Conservation (phyloP, 2,888 invertebrate genomes). For the Agrotis segetum region DNA sequence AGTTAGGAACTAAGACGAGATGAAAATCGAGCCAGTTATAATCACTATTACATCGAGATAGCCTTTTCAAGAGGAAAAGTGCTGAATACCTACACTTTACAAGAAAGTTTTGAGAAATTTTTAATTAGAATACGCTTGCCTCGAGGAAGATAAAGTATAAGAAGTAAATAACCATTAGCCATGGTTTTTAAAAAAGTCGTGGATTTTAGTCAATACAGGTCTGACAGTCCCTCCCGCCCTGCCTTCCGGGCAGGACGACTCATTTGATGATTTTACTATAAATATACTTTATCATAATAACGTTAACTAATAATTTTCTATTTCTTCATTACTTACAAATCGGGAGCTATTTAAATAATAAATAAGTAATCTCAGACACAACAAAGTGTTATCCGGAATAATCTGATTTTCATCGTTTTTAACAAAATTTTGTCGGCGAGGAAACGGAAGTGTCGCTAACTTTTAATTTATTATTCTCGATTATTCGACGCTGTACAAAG, state of each 20-base stretch:
- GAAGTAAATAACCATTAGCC: conserved; percentile 43
- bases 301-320: neutral
- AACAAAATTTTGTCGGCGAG: conserved; percentile 39
- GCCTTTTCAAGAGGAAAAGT: neutral
- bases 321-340: neutral
- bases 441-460: conserved; percentile 41
- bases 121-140: conserved; percentile 41
- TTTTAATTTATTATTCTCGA: conserved; percentile 52
- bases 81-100: conserved; percentile 12
- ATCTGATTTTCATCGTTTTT: conserved; percentile 44
- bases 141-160: conserved; percentile 20
- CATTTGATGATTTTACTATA: too few species aligned
- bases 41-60: conserved; percentile 19
- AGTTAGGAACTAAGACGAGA: conserved; percentile 11
- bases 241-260: too few species aligned
- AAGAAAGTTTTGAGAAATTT: conserved; percentile 43
- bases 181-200: conserved; percentile 32
- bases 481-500: conserved; percentile 26
- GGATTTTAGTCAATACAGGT: too few species aligned
- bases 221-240: too few species aligned
- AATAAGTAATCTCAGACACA: conserved; percentile 45
- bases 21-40: conserved; percentile 23
- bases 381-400: conserved; percentile 51
- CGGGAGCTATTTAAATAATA: conserved; percentile 32
- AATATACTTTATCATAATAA: neutral